Conservation (phyloP, 2,888 invertebrate genomes). For the Odontothrips loti region DNA sequence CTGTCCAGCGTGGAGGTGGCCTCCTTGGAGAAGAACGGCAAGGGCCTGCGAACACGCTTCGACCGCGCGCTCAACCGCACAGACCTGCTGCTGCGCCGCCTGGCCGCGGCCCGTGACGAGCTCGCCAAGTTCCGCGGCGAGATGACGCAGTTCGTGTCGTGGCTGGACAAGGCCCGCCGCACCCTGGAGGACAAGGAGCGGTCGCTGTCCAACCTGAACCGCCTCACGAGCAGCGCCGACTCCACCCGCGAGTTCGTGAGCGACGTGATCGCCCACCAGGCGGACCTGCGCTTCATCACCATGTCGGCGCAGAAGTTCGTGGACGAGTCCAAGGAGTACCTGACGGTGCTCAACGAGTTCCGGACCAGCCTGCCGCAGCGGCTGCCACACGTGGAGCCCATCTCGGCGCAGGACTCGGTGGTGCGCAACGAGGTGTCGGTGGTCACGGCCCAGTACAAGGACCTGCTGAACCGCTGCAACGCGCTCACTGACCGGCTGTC, state of each 20-base stretch:
- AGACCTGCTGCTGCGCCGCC: constrained; percentile 68
- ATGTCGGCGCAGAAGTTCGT: constrained; percentile 96
- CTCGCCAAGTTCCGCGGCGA: constrained; percentile 82
- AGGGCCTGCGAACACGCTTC: constrained; percentile 75
- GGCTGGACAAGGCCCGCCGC: constrained; percentile 78
- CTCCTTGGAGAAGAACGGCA: constrained; percentile 79
- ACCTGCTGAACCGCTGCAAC: constrained; percentile 76
- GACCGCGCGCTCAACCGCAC: constrained; percentile 77
- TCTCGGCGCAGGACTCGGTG: constrained; percentile 64
- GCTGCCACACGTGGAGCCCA: constrained; percentile 69
- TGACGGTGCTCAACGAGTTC: constrained; percentile 78
- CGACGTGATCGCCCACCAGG: constrained; percentile 93
- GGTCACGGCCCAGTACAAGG: constrained; percentile 74
- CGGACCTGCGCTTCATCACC: constrained; percentile 89
- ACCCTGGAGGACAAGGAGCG: constrained; percentile 81
- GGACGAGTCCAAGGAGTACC: constrained; percentile 90
- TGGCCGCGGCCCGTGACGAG: constrained; percentile 79
- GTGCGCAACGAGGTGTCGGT: constrained; percentile 74
- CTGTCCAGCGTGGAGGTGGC: constrained; percentile 87
- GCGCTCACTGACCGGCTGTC: constrained; percentile 75
- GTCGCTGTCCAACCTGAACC: constrained; percentile 69
- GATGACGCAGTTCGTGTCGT: constrained; percentile 71
- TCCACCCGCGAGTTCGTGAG: constrained; percentile 84
- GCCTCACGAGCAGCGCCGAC: constrained; percentile 66
- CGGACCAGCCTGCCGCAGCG: constrained; percentile 78